Conservation (phyloP, 2,888 invertebrate genomes). For the Papilio elwesi region DNA sequence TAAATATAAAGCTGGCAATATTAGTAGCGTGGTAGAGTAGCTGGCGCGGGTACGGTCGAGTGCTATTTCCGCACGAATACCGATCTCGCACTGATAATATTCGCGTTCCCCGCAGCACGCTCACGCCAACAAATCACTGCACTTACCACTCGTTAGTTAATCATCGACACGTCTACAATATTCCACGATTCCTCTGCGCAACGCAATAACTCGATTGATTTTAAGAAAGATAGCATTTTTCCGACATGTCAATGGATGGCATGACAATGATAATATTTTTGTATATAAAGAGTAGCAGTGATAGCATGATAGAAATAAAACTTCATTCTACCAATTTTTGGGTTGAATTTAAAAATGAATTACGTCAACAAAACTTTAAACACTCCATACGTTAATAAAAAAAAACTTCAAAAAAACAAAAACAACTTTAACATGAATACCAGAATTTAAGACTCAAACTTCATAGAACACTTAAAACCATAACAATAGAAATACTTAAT, state of each 20-base stretch:
- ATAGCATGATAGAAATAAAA: slow-evolving; percentile 4
- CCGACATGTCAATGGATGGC: slow-evolving; percentile 15
- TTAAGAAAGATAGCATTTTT: slow-evolving; percentile 31
- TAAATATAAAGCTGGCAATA: slow-evolving; percentile 28
- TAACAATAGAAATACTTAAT: no score
- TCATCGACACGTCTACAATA: slow-evolving; percentile 5
- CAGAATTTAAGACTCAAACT: no score
- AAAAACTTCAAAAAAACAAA: no score
- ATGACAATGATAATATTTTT: not conserved
- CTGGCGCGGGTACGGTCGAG: slow-evolving; percentile 43
- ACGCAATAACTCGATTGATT: slow-evolving; percentile 32
- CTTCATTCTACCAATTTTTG: not conserved
- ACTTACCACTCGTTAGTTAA: slow-evolving; percentile 23
- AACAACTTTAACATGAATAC: no score
- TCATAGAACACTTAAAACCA: no score
- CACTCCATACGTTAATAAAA: no score
- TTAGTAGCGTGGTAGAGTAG: slow-evolving; percentile 19
- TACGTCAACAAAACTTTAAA: no score
- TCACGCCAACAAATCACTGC: slow-evolving; percentile 47
- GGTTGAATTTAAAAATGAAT: no score
- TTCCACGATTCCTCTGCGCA: not conserved
- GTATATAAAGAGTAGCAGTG: not conserved
- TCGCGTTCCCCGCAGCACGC: slow-evolving; percentile 38
- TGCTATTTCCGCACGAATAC: slow-evolving; percentile 56
- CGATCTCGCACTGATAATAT: slow-evolving; percentile 48